Conservation (phyloP, 2,113 vertebrate genomes). For the Drymodes brunneopygia region DNA sequence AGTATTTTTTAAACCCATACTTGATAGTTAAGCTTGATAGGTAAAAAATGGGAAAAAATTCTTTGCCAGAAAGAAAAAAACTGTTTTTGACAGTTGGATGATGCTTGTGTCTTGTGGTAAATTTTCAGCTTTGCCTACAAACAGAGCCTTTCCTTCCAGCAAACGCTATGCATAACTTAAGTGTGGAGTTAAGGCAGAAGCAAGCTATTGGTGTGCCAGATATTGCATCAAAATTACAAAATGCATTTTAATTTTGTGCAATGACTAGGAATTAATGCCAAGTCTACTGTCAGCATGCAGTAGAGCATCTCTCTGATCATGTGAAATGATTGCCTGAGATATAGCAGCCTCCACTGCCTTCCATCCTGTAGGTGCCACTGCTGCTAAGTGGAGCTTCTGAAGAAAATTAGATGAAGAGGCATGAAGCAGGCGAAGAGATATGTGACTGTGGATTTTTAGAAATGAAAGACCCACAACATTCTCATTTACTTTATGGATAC, state of each 20-base stretch:
- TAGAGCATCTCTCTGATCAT: constrained; percentile 51
- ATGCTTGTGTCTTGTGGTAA: constrained; percentile 59
- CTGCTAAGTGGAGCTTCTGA: constrained; percentile 59
- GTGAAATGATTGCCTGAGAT: background rate
- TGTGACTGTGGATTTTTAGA: background rate
- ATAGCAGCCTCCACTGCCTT: constrained; percentile 37
- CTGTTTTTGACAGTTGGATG: constrained; percentile 47
- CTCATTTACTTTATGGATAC: background rate
- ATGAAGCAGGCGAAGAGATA: background rate
- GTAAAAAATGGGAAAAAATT: constrained; percentile 13
- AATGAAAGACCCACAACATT: background rate
- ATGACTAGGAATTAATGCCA: constrained; percentile 56
- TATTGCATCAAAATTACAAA: constrained; percentile 65
- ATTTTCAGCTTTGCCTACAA: constrained; percentile 62
- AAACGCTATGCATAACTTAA: constrained; percentile 50
- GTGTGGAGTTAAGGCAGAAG: constrained; percentile 30
- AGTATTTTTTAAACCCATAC: background rate
- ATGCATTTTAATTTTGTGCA: constrained; percentile 64
- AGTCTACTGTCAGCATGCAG: constrained; percentile 45
- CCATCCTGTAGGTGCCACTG: constrained; percentile 63
- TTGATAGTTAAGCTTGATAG: constrained; percentile 6
- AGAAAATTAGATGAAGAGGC: constrained; percentile 3
- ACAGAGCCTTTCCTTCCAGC: constrained; percentile 58
- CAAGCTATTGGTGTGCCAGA: constrained; percentile 55
- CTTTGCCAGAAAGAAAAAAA: constrained; percentile 35